Base-by-base conservation (phyloP, 2,888 invertebrate species). In the Tiliacea citrago region DNA sequence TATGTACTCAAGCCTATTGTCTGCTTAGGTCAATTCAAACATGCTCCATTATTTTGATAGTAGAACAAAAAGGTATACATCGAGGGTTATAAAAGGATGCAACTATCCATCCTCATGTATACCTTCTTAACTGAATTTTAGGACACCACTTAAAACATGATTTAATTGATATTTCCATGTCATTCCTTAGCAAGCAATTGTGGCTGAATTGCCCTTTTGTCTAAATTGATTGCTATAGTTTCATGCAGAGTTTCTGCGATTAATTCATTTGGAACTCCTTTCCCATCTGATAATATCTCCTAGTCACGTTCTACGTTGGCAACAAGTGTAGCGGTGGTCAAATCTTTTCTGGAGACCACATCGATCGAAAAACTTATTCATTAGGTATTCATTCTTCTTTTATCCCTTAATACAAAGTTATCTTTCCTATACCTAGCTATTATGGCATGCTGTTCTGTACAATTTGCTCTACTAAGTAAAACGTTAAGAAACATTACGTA, bases 401-500 rank as follows among this genome's bases (percentile, higher is more conserved):
- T 73, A 35, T 9, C 45, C 12, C 29, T 8, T 47, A 72, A 42
- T 2, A 35, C 4, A 47, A 4, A 13, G 18, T n/a, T 39, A 24
- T n/a, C 0, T 45, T 47, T 69, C 39, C 68, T 13, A 3, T n/a
- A 71, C n/a, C 2, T n/a, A n/a, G 5, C 4, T 35, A 29, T 39
- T 42, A n/a, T 6, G 49, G 13, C 21, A 65, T 12, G 16, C 24
- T 13, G 12, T 4, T 16, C 6, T 35, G 35, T 45, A 60, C 21
- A 39, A n/a, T 68, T 21, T 51, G 2, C 24, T 49, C 9, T 62
- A 55, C 49, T 24, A 18, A 35, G 73, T 63, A 77, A 53, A 74
- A 51, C 10, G 21, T 13, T 49, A 42, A n/a, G 45, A 21, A n/a
- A n/a, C 45, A 57, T 47, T 57, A 29, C n/a, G n/a, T n/a, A n/a